Base-by-base conservation (phyloP, 2,888 invertebrate species). In the Andrena camellia region DNA sequence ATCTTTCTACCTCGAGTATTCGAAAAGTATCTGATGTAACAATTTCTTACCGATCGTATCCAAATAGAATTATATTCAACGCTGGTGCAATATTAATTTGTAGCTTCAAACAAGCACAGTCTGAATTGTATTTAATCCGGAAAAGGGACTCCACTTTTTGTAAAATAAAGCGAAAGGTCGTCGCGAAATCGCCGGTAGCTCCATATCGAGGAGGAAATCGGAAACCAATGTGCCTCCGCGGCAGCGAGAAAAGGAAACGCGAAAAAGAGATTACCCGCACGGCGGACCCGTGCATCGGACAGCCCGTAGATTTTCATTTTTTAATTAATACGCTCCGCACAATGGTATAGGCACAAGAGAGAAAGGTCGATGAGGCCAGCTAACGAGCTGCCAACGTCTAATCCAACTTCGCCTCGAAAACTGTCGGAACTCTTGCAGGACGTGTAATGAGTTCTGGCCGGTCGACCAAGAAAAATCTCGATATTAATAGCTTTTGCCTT, bases 321-420 rank as follows among this genome's bases (percentile, higher is more conserved):
- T 78, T 84, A 87, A 88, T 88, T 88, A 88, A 88, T 87, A 86
- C 83, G 75, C 23, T 62, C 59, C 33, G 75, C 35, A 79, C 77
- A 86, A 84, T 82, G 70, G 83, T 67, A 76, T 57, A 42, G 54
- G 62, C 60, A 69, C 31, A 52, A 48, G 59, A 59, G 13, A 66
- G 48, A 63, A 71, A 63, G 85, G 78, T 85, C 84, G 88, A 88
- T 88, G 83, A 80, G 83, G 64, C 63, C 68, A 71, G 72, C 71
- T 88, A 89, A 89, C 89, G 85, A 89, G 86, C 85, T 89, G 89
- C 85, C 89, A 89, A 77, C 86, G 76, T 89, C 84, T 86, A 84
- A 89, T 89, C 84, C 85, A 88, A 88, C 83, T 86, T 81, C 83
- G 75, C 79, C 82, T 85, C 71, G 89, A 85, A 88, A 86, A 89